Evolutionary conservation across 37 sponge, comb jelly and placozoan species (phyloP), one percentile per base, ranked within the genome.

Genomic region (Dysidea cf. avara): DNA sequence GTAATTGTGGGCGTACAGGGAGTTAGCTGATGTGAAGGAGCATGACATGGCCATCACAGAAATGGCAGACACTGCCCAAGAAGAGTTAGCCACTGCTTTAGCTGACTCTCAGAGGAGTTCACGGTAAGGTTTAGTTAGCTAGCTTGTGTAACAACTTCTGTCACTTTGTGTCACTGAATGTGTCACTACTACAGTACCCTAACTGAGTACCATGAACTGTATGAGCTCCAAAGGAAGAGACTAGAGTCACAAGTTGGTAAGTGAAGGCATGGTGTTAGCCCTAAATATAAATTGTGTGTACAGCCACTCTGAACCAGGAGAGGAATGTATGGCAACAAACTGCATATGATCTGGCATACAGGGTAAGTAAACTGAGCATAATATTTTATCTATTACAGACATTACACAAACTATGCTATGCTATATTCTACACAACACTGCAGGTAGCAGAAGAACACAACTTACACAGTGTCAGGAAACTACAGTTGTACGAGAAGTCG

Each of bases 181-280:
- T 22, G 17, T n/a, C 17, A 14, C 34, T 28, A 58, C 16, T 43
- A n/a, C 54, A 94, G 92, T 60, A 36, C 92, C 31, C 68, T 98
- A 7, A 60, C 74, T n/a, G 99, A 98, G 82, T 98, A 98, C 66
- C 90, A 91, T 56, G 83, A 73, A 24, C 64, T 98, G 53, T 98
- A 98, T 51, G 99, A 98, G 66, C 80, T 98, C 17, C 99, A 98
- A 72, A 73, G 99, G 37, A 83, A 68, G 39, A 78, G 99, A 56
- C 52, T 98, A 52, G 93, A 92, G 66, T 53, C 73, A 32, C 86
- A 82, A 40, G 64, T 90, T 22, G 52, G 84, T 86, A 39, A 51
- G 86, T 43, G 22, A 64, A 36, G 21, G 11, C 14, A 60, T 35
- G 21, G n/a, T 29, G 13, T 12, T 70, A 31, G 18, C 30, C 54